Evolutionary conservation across 2,797 vertebrate species (phyloP).

Genomic region (Cirrhinus mrigala): DNA sequence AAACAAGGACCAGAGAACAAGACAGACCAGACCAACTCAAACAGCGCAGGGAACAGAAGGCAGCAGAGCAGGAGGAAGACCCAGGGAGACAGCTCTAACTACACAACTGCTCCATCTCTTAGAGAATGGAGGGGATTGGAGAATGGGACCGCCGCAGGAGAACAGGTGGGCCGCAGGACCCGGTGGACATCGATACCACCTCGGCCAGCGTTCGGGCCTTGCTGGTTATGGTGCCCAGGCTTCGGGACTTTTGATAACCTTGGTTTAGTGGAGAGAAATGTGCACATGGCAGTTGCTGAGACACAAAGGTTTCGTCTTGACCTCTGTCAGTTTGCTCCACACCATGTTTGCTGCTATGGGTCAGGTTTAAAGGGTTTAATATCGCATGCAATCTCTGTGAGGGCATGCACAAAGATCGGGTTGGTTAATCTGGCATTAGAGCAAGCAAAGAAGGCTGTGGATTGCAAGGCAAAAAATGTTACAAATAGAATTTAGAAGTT

Average conservation of each 20-base stretch:
- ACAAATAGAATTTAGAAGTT: not conserved
- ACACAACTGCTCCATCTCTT: constrained; percentile 43
- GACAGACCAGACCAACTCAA: constrained; percentile 48
- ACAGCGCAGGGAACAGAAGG: constrained; percentile 45
- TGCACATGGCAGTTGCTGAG: constrained; percentile 47
- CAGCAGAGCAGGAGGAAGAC: constrained; percentile 45
- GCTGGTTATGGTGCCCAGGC: constrained; percentile 53
- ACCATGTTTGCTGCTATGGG: constrained; percentile 45
- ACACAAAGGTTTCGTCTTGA: constrained; percentile 44
- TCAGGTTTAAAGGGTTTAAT: constrained; percentile 51
- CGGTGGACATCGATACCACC: constrained; percentile 52
- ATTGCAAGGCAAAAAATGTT: constrained; percentile 30
- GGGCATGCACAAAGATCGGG: constrained; percentile 55
- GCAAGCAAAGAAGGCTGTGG: constrained; percentile 27
- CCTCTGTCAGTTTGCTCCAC: constrained; percentile 36
- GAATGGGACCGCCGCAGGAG: constrained; percentile 53
- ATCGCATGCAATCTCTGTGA: constrained; percentile 57
- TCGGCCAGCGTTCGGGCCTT: constrained; percentile 46
- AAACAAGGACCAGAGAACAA: constrained; percentile 46
- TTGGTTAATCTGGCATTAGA: constrained; percentile 48
- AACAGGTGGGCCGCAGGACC: constrained; percentile 47
- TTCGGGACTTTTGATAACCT: constrained; percentile 58
- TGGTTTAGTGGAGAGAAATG: constrained; percentile 58
- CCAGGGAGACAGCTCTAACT: constrained; percentile 38
- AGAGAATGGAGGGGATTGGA: constrained; percentile 55